Base-by-base conservation (phyloP, 1,140 invertebrate species). In the Brachionus angularis region DNA sequence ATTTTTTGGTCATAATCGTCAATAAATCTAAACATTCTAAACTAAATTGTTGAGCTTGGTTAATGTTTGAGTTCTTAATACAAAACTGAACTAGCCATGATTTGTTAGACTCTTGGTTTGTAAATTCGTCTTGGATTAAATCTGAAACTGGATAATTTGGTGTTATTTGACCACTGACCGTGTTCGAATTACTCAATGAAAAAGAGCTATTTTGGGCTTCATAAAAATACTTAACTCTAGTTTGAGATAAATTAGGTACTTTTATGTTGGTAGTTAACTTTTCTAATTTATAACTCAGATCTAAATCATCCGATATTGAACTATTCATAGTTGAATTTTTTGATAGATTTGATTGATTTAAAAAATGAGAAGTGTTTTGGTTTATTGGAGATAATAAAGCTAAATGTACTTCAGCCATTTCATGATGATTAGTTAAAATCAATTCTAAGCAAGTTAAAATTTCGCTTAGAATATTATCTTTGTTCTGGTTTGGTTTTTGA, bases 371-470 rank as follows among this genome's bases (percentile, higher is more conserved):
- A n/a, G n/a, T n/a, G 16, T 5, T 23, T 39, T 58, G 23, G 16
- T n/a, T 58, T 34, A 58, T 23, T 5, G 53, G 27, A 58, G 53
- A 58, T 5, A 12, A 7, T 14, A 58, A 23, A 21, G 62, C 62
- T 33, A 67, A 16, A 67, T 67, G 62, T 7, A 67, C 62, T 29
- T 67, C 62, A 5, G 62, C 62, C 62, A 67, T 47, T 16, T 67
- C 29, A 12, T 31, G 31, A 67, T 67, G 31, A 29, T 25, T 67
- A 18, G 16, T 27, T 27, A 67, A 47, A 34, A 67, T 49, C 8
- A n/a, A 18, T 21, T 67, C 34, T 2, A 67, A n/a, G 47, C 62
- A 67, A 67, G 8, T 50, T 8, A 67, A 14, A 44, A 50, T 50
- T 67, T 67, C 62, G 4, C 33, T 16, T 10, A 18, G 23, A 47